Evolutionary conservation across 92 coral and sea anemone genomes (phyloP), one percentile per base, ranked within the genome.

Genomic region (Epizoanthus ramosus): DNA sequence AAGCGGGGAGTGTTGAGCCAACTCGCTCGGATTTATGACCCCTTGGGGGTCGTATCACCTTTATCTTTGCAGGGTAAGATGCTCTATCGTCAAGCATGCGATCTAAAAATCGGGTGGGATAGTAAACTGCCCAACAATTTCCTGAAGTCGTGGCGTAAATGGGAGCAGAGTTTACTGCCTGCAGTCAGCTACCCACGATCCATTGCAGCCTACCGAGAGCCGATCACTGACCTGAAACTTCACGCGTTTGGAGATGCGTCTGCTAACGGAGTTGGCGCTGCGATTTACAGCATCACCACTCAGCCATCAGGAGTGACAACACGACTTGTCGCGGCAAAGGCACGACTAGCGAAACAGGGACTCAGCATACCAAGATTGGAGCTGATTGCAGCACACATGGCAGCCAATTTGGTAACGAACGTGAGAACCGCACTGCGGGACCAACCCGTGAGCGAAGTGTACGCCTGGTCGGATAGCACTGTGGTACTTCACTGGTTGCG

Each of bases 181-280:
- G 47, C 43, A n/a, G 71, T 66, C 12, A 3, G 5, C 66, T 61
- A 3, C 5, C 66, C 66, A 61, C 2, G 66, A 12, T 61, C 66
- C 0, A 61, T 61, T 7, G 66, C 66, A 61, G 41, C 0, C 31
- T 28, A 28, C 31, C 31, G 31, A 0, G 31, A 28, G 2, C 1
- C 0, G 2, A 28, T 28, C 31, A 28, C 31, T 0, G 31, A 53
- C 22, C 68, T 81, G 0, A 69, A 61, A 14, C 57, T 81, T 0
- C 79, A 81, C 53, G 69, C 85, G 8, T 81, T 81, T 69, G 85
- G 85, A 47, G 85, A 81, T 15, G 85, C 79, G 13, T 64, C 68
- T 13, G 47, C 1, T 15, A 58, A 80, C 10, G 70, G 74, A 17
- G 75, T 80, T 63, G 53, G 74, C 12, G 77, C 85, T 3, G 85